Conservation (phyloP, 2,797 vertebrate species). For the Ispidina lecontei region DNA sequence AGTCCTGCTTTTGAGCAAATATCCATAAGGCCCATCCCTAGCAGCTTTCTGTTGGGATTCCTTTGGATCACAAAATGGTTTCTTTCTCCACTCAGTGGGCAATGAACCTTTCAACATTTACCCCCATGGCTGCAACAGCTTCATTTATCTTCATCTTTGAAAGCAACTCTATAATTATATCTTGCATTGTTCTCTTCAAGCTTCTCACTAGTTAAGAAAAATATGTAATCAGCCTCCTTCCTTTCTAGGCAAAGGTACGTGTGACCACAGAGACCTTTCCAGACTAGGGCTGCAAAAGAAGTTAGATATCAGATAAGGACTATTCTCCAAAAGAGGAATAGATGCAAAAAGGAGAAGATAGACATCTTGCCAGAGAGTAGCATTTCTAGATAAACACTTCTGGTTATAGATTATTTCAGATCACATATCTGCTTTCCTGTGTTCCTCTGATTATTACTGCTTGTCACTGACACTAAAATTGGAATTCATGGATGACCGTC, state of each 20-base stretch:
- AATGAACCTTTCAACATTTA: constrained; percentile 49
- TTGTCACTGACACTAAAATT: constrained; percentile 80
- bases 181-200: constrained; percentile 75
- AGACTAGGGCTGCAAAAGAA: constrained; percentile 69
- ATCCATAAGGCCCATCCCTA: background rate
- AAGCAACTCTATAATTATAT: constrained; percentile 74
- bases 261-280: constrained; percentile 80
- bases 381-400: constrained; percentile 80
- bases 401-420: constrained; percentile 78
- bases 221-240: constrained; percentile 75
- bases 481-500: constrained; percentile 80
- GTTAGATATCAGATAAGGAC: constrained; percentile 76
- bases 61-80: background rate
- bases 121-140: constrained; percentile 22
- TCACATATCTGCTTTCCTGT: constrained; percentile 81
- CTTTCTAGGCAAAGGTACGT: constrained; percentile 76
- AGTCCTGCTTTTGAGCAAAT: background rate
- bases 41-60: background rate
- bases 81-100: constrained; percentile 8
- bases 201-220: constrained; percentile 63
- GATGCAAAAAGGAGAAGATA: constrained; percentile 69
- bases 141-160: constrained; percentile 71
- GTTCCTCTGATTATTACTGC: constrained; percentile 77
- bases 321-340: constrained; percentile 71
- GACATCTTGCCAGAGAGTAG: constrained; percentile 72